Base-by-base conservation (phyloP, 2,888 invertebrate species). In the Drosophila borealis region DNA sequence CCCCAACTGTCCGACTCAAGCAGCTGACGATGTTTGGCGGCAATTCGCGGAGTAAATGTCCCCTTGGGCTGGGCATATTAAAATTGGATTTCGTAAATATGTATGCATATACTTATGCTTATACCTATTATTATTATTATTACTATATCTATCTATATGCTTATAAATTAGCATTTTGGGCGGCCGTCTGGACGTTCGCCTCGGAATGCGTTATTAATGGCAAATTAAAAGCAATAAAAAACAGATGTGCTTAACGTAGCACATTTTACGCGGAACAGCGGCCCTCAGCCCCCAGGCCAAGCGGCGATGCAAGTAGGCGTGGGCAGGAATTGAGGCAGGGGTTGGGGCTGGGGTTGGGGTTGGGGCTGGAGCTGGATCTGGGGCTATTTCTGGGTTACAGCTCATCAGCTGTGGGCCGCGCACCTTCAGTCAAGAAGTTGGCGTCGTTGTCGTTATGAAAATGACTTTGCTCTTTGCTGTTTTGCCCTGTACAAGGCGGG, bases 191-290 rank as follows among this genome's bases (percentile, higher is more conserved):
- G 62, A 59, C 75, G 63, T 69, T 81, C 64, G 81, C 78, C 81
- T 74, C 70, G 84, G 80, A 86, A 86, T 86, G 86, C 90, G 89
- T 90, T 91, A 91, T 91, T 91, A 91, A 91, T 91, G 90, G 91
- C 89, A 89, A 91, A 91, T 91, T 91, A 91, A 91, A 91, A 90
- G 91, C 88, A 91, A 91, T 91, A 91, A 91, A 91, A 91, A 90
- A 83, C 91, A 91, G 91, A 91, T 91, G 91, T 91, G 91, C 91
- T 90, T 89, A 90, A 83, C 89, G 88, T 86, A 86, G 91, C 91
- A 90, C 88, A 90, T 89, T 86, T 80, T 80, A 77, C 75, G 67
- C 70, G 70, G 37, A 42, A 33, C 55, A 42, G 14, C 42, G n/a
- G n/a, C 41, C 39, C 19, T 13, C 14, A 39, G 11, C 29, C 25